A percentile compares a stretch with the other conserved stretches of the same genome.
These are phyloP conservation scores for Taeniopygia guttata DNA, from an alignment of 2,797 vertebrate species.

Conservation along the genomic window DNA sequence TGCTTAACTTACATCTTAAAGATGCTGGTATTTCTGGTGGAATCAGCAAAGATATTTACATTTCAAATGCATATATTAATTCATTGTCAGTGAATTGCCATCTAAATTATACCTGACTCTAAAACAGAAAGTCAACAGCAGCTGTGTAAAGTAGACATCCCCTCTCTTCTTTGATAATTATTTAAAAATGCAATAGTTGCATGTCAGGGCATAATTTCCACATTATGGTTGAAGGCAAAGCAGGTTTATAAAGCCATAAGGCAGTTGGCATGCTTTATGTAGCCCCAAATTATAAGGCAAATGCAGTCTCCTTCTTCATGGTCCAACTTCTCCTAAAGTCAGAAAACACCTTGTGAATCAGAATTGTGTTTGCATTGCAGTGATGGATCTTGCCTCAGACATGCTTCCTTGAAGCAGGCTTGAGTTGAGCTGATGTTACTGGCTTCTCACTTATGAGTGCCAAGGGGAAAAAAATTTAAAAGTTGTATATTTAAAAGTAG, in stretches of 20 bases:
- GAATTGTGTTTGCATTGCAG: not conserved
- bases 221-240: not conserved
- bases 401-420: not conserved
- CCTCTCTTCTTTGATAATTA: not conserved
- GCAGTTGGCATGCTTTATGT: not conserved
- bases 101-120: not conserved
- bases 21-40: not conserved
- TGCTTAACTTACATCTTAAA: not conserved
- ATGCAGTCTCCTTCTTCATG: not conserved
- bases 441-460: not conserved
- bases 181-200: not conserved
- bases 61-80: not conserved
- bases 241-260: not conserved
- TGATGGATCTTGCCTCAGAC: not conserved
- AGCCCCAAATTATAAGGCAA: not conserved
- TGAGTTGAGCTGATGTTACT: not conserved
- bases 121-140: not conserved
- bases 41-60: not conserved
- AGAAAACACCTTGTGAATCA: not conserved
- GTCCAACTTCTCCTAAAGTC: not conserved
- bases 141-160: not conserved
- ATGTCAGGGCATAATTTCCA: not conserved
- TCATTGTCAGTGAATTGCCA: not conserved
- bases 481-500: conserved; percentile 22
- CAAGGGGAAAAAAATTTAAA: conserved; percentile 1